Conservation (phyloP, 2,888 invertebrate species). For the Baronia brevicornis region DNA sequence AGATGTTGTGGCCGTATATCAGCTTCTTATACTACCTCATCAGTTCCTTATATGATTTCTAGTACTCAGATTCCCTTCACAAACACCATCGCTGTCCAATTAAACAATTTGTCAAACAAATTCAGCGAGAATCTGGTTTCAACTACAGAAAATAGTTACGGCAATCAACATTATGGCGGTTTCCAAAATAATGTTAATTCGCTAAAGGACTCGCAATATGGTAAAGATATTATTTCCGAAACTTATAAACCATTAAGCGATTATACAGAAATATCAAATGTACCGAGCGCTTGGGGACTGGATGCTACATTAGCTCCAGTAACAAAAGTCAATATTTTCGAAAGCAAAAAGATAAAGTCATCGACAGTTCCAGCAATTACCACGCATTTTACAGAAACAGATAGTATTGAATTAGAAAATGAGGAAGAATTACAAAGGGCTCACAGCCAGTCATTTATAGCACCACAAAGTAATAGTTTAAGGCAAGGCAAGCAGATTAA, state of each 20-base stretch:
- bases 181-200: slow-evolving; percentile 61
- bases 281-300: slow-evolving; percentile 63
- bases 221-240: slow-evolving; percentile 52
- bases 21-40: slow-evolving; percentile 60
- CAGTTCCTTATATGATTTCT: too few relatives aligned
- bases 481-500: slow-evolving; percentile 59
- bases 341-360: slow-evolving; percentile 56
- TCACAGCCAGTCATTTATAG: slow-evolving; percentile 81
- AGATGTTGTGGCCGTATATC: slow-evolving; percentile 64
- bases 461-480: slow-evolving; percentile 69
- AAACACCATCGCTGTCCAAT: slow-evolving; percentile 53
- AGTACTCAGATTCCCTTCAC: too few relatives aligned
- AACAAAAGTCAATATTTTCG: slow-evolving; percentile 45
- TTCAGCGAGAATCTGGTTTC: slow-evolving; percentile 28
- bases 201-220: slow-evolving; percentile 56
- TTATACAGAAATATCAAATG: slow-evolving; percentile 57
- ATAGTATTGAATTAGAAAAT: slow-evolving; percentile 67
- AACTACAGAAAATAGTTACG: slow-evolving; percentile 44
- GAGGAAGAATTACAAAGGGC: slow-evolving; percentile 80
- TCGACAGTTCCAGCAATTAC: slow-evolving; percentile 41
- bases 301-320: slow-evolving; percentile 41
- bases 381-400: slow-evolving; percentile 55
- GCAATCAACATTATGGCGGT: slow-evolving; percentile 47
- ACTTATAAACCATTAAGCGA: slow-evolving; percentile 65
- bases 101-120: slow-evolving; percentile 37